Conservation (phyloP, 2,888 invertebrate genomes). For the Philaethria dido region DNA sequence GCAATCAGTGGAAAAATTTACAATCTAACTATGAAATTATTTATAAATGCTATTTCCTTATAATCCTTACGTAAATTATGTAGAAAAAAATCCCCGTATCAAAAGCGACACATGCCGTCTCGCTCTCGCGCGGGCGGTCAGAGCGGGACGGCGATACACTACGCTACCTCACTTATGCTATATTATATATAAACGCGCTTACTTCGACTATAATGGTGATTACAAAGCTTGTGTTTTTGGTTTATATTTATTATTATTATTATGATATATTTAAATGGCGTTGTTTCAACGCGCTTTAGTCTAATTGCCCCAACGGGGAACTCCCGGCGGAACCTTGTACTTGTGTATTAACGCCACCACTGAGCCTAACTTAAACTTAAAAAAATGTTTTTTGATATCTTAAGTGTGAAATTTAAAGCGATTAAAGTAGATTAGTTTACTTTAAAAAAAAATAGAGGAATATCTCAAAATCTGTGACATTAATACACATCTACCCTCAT, state of each 20-base stretch:
- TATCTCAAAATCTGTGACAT: no score
- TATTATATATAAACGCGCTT: slow-evolving; percentile 48
- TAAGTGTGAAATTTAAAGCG: no score
- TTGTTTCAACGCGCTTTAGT: slow-evolving; percentile 8
- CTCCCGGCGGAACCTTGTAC: not conserved
- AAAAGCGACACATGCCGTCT: slow-evolving; percentile 14
- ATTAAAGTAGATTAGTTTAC: no score
- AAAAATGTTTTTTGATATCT: no score
- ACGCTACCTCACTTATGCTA: no score
- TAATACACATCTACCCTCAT: no score
- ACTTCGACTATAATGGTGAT: slow-evolving; percentile 64
- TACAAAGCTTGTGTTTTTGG: slow-evolving; percentile 74
- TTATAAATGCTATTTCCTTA: slow-evolving; percentile 26
- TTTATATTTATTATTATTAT: slow-evolving; percentile 60
- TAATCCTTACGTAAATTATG: slow-evolving; percentile 2
- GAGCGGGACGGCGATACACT: no score
- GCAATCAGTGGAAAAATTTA: not conserved
- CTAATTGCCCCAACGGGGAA: slow-evolving; percentile 2
- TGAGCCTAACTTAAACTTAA: no score
- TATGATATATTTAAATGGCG: slow-evolving; percentile 48
- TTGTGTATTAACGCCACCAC: no score
- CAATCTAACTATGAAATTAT: slow-evolving; percentile 19
- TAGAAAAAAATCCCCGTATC: slow-evolving; percentile 36
- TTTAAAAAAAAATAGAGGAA: no score
- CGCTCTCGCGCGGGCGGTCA: no score